Evolutionary conservation across 2,113 vertebrate genomes (phyloP).

Genomic region (Epinephelus moara): DNA sequence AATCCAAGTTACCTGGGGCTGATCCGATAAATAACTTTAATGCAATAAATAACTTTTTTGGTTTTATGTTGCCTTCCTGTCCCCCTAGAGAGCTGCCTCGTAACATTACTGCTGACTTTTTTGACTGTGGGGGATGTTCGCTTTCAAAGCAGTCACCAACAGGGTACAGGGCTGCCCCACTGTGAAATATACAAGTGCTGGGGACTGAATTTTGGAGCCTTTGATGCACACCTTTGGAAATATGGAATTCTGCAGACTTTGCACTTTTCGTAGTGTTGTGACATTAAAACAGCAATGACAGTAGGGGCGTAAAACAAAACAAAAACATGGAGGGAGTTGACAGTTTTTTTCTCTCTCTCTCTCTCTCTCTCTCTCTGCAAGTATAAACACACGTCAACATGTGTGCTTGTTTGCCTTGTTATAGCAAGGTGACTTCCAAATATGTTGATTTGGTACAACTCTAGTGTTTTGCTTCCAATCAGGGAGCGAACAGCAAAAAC

Average conservation of each 20-base stretch:
- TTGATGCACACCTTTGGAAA: neutral
- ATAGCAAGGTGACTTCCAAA: neutral
- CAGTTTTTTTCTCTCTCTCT: no score
- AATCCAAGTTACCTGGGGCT: neutral
- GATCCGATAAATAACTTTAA: neutral
- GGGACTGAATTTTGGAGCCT: neutral
- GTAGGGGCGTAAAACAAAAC: neutral
- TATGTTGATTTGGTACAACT: neutral
- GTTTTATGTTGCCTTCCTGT: neutral
- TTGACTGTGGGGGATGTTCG: neutral
- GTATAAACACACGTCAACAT: neutral
- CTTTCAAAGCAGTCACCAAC: conserved; percentile 14
- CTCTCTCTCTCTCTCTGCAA: neutral
- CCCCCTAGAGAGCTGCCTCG: neutral
- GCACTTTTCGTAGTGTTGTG: neutral
- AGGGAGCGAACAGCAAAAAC: conserved; percentile 8
- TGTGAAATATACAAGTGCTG: conserved; percentile 1
- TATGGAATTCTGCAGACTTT: neutral
- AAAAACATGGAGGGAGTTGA: neutral
- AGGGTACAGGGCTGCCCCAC: neutral
- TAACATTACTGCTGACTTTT: conserved; percentile 23
- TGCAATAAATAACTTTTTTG: conserved; percentile 16
- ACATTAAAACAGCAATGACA: neutral
- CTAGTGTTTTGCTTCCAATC: neutral
- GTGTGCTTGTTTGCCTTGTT: neutral